Percentiles rank a stretch among this genome's conserved stretches.
phyloP scores from a whole-genome alignment of 2,888 invertebrate genomes.

The Drosophila melanosoma region DNA sequence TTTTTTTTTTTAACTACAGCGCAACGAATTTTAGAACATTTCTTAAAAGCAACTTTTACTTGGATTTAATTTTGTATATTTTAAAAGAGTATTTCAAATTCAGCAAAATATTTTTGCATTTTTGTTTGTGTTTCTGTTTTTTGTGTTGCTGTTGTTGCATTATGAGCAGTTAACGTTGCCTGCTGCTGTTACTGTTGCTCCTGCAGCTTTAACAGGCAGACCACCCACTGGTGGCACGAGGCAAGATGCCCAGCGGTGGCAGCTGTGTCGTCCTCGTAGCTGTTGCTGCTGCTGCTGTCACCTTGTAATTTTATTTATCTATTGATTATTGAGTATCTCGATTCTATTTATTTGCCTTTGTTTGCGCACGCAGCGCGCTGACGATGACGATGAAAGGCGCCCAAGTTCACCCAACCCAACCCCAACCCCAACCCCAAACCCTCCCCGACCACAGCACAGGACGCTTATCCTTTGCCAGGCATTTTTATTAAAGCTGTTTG shows the following conservation, averaged over 20 bases:
- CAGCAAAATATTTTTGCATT: neutral
- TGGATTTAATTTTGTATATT: neutral
- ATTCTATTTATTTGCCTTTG: constrained; percentile 76
- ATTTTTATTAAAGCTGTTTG: constrained; percentile 74
- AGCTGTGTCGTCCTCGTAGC: constrained; percentile 60
- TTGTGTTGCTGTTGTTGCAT: constrained; percentile 67
- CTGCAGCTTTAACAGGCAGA: constrained; percentile 65
- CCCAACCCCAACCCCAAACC: neutral
- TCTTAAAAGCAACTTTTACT: neutral
- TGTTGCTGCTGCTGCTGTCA: constrained; percentile 60
- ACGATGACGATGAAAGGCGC: constrained; percentile 40
- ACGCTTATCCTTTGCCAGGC: constrained; percentile 31
- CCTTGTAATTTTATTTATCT: constrained; percentile 82
- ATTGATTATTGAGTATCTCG: constrained; percentile 83
- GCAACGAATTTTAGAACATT: neutral
- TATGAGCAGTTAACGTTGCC: constrained; percentile 75
- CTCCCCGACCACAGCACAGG: neutral
- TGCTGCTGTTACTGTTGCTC: constrained; percentile 46
- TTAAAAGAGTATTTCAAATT: constrained; percentile 27
- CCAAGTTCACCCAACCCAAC: constrained; percentile 4
- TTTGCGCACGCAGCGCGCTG: constrained; percentile 76
- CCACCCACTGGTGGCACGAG: constrained; percentile 18
- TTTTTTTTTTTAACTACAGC: neutral
- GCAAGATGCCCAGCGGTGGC: constrained; percentile 37
- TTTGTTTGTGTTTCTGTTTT: constrained; percentile 21